Evolutionary conservation across 2,797 vertebrate genomes (phyloP).

Genomic region (Oreochromis grahami): DNA sequence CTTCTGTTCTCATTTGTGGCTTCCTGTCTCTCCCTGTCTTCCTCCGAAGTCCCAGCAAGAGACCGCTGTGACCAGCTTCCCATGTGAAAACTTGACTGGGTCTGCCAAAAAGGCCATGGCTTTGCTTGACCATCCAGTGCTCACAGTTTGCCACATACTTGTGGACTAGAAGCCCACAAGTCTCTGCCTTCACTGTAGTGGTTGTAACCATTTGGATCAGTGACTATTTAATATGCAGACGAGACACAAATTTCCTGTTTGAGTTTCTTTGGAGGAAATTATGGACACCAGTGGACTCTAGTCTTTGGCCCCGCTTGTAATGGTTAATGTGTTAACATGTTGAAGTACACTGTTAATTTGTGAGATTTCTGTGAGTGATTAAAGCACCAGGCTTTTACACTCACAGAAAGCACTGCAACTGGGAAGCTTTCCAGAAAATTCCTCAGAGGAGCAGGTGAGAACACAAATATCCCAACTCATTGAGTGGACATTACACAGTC

Average conservation of each 20-base stretch:
- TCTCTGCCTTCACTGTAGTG: not conserved
- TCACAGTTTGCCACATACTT: not conserved
- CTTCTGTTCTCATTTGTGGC: slow-evolving; percentile 65
- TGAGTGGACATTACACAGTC: not conserved
- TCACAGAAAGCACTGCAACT: not conserved
- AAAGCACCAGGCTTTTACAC: not conserved
- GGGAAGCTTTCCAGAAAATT: not conserved
- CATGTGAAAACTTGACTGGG: slow-evolving; percentile 48
- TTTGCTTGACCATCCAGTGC: not conserved
- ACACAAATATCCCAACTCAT: not conserved
- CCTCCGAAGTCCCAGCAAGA: slow-evolving; percentile 29
- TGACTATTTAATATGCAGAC: not conserved
- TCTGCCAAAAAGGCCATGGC: slow-evolving; percentile 24
- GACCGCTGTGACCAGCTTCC: slow-evolving; percentile 41
- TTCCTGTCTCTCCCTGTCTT: slow-evolving; percentile 55
- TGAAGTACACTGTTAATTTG: not conserved
- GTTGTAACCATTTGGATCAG: not conserved
- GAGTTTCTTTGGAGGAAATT: not conserved
- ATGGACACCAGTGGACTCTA: not conserved
- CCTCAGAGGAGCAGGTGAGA: not conserved
- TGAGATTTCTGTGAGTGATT: not conserved
- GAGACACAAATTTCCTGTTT: not conserved
- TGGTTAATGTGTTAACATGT: not conserved
- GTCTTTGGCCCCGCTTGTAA: not conserved
- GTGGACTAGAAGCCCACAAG: not conserved